Evolutionary conservation across 2,797 vertebrate genomes (phyloP), one percentile per base, ranked within the genome.

Genomic region (Streptopelia turtur): DNA sequence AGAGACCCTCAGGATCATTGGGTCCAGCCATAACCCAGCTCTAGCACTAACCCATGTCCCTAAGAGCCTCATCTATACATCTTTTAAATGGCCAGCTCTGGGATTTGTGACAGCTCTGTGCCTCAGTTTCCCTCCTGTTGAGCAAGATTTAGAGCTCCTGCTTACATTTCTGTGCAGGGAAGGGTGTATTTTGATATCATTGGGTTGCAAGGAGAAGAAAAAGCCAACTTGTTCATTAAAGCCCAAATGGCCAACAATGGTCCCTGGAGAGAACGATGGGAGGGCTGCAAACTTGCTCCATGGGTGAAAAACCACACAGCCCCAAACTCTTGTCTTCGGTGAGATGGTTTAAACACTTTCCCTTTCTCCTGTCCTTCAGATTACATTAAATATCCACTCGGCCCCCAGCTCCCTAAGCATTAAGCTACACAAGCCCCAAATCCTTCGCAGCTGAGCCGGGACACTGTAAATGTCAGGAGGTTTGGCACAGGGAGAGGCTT

Each of bases 41-140:
- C 41, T 18, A 43, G 41, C 41, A 43, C 41, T 43, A 43, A 43
- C 8, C 41, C 41, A 43, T 43, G 41, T 43, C 41, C 41, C 41
- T 43, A 43, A 43, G 41, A 43, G 16, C 41, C 41, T 41, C 41
- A 41, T 41, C 41, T 41, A 41, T 41, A 41, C 15, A 41, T 16
- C 41, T 43, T 43, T 43, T 25, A 55, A 78, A 45, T 0, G 0
- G 10, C 13, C 3, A 1, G 33, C 49, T 53, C 39, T 1, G 2
- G 30, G 70, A 9, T 17, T 27, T 3, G 1, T 5, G 47, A 35
- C 35, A 30, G 13, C 27, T 63, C 53, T 0, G 2, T 75, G 90
- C 76, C 90, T 94, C 92, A 49, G 85, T 86, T 85, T 94, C 63
- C 68, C 64, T 72, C 71, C 24, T 21, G 5, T 35, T 21, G 7